Evolutionary conservation across 2,797 vertebrate genomes (phyloP).

Genomic region (Thunnus albacares): DNA sequence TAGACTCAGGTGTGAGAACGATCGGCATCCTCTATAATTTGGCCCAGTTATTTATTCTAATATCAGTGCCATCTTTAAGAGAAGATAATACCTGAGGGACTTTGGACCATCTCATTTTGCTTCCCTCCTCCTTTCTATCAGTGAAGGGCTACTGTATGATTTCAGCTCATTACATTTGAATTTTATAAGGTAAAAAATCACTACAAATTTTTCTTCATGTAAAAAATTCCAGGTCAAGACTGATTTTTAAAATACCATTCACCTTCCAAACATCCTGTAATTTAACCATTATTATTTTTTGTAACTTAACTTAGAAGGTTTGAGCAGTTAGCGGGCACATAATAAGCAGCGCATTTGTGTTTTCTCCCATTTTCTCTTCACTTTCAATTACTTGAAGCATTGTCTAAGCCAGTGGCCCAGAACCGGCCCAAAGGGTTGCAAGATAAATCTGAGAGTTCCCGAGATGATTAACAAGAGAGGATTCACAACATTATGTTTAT

Average conservation of each 20-base stretch:
- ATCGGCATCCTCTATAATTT: background rate
- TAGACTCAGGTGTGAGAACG: background rate
- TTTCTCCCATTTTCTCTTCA: background rate
- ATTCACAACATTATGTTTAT: background rate
- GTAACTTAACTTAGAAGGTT: background rate
- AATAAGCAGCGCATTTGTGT: background rate
- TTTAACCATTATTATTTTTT: conserved; percentile 11
- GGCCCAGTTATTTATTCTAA: conserved; percentile 3
- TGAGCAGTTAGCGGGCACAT: background rate
- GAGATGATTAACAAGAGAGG: conserved; percentile 4
- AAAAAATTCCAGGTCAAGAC: background rate
- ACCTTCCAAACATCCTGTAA: background rate
- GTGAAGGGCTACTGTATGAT: background rate
- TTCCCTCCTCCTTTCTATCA: background rate
- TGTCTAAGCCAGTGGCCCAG: background rate
- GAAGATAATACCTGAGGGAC: conserved; percentile 1
- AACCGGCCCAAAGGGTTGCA: background rate
- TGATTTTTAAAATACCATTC: conserved; percentile 1
- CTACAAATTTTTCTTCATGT: background rate
- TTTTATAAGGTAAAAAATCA: background rate
- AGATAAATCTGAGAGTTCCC: background rate
- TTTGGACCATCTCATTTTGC: conserved; percentile 13
- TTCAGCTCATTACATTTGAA: background rate
- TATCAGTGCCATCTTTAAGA: conserved; percentile 11
- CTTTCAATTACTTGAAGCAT: background rate